Evolutionary conservation across 2,797 vertebrate species (phyloP), one percentile per base, ranked within the genome.

Genomic region (Fistularia tabacaria): DNA sequence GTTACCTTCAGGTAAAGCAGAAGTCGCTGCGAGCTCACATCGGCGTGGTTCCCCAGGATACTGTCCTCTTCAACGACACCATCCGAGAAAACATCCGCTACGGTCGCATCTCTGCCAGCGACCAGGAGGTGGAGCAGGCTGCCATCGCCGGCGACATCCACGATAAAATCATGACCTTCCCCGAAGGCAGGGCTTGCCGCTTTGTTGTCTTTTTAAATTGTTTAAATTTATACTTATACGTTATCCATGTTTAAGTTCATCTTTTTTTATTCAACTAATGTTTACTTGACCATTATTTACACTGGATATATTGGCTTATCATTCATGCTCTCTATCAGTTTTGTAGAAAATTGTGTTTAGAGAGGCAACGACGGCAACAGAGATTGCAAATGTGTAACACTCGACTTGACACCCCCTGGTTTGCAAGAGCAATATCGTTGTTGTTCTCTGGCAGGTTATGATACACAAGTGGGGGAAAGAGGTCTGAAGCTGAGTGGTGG

Each of bases 41-140:
- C 0, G 97, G 97, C 1, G 96, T 98, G 11, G 97, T 99, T 39
- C 96, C 97, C 6, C 97, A 99, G 84, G 97, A 98, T 49, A 98
- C 96, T 0, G 96, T 99, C 9, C 92, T 99, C 43, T 98, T 99
- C 71, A 99, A 99, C 0, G 92, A 96, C 83, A 95, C 89, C 67
- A 95, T 98, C 1, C 85, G 87, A 7, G 89, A 97, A 6, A 99
- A 98, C 66, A 96, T 99, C 65, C 95, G 95, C 72, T 99, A 98
- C 0, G 96, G 97, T 0, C 89, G 94, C 36, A 25, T 94, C 77
- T 57, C 85, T 0, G 96, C 97, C 1, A 90, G 13, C 0, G 90
- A 96, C 7, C 72, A 85, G 7, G 95, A 99, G 51, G 94, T 99
- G 77, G 90, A 96, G 73, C 92, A 95, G 39, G 97, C 96, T 0